Conservation (phyloP, 2,888 invertebrate species). For the Cecidostiba fungosa region DNA sequence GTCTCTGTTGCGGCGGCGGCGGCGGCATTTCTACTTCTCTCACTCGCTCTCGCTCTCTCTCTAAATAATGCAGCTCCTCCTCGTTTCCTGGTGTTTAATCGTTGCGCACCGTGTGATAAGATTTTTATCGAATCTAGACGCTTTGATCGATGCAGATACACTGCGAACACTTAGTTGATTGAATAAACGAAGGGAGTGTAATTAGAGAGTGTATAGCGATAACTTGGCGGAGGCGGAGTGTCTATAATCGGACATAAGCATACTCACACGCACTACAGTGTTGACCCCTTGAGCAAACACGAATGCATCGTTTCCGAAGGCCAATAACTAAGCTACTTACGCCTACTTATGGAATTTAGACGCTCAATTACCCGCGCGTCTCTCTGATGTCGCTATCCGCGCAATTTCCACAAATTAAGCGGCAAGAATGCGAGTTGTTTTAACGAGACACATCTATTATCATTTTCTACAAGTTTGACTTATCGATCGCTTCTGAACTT, state of each 20-base stretch:
- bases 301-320: not conserved
- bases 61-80: too few species aligned
- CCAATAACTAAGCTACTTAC: not conserved
- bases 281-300: not conserved
- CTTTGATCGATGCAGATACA: not conserved
- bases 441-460: not conserved
- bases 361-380: slow-evolving; percentile 2
- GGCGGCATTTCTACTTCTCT: too few species aligned
- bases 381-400: not conserved
- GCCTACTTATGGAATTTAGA: slow-evolving; percentile 2
- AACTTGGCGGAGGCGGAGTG: too few species aligned
- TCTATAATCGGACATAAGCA: too few species aligned
- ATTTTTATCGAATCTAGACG: not conserved
- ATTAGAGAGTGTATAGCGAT: too few species aligned
- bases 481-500: too few species aligned
- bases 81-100: too few species aligned
- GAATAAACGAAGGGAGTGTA: not conserved
- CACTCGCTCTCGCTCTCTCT: too few species aligned
- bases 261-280: not conserved
- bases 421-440: not conserved
- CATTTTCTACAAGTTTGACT: too few species aligned
- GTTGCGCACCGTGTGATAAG: not conserved
- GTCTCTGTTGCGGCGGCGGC: too few species aligned
- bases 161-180: not conserved
- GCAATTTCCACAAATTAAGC: not conserved